Conservation (phyloP, 2,113 vertebrate species). For the Poeciliopsis prolifica region DNA sequence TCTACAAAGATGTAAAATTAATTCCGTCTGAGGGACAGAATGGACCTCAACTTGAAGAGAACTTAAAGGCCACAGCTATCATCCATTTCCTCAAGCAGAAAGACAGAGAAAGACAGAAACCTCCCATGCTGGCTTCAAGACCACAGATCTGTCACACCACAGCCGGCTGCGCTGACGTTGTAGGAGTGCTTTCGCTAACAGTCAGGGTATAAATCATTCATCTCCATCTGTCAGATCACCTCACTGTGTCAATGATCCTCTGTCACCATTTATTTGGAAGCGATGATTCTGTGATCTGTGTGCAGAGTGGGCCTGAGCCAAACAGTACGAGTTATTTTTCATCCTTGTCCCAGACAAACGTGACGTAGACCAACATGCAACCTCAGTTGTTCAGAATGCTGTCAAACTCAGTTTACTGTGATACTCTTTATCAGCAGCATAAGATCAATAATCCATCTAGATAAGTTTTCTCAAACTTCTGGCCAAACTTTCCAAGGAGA, state of each 20-base stretch:
- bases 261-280: conserved; percentile 51
- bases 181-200: conserved; percentile 18
- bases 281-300: conserved; percentile 33
- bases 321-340: conserved; percentile 10
- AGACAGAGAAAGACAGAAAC: conserved; percentile 7
- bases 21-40: background rate
- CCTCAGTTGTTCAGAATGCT: conserved; percentile 15
- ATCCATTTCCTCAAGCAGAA: background rate
- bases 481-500: too few relatives aligned
- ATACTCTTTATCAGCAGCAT: background rate
- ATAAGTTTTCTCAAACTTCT: background rate
- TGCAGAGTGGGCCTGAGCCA: conserved; percentile 9
- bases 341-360: conserved; percentile 24
- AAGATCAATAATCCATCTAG: background rate
- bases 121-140: conserved; percentile 14
- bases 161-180: conserved; percentile 39
- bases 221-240: conserved; percentile 51
- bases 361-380: background rate
- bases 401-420: conserved; percentile 21
- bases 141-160: conserved; percentile 47
- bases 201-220: conserved; percentile 54
- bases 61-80: too few relatives aligned
- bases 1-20: background rate
- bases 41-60: too few relatives aligned
- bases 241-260: conserved; percentile 51